Evolutionary conservation across 2,888 invertebrate genomes (phyloP), one percentile per base, ranked within the genome.

Genomic region (Chymomyza fuscimana): DNA sequence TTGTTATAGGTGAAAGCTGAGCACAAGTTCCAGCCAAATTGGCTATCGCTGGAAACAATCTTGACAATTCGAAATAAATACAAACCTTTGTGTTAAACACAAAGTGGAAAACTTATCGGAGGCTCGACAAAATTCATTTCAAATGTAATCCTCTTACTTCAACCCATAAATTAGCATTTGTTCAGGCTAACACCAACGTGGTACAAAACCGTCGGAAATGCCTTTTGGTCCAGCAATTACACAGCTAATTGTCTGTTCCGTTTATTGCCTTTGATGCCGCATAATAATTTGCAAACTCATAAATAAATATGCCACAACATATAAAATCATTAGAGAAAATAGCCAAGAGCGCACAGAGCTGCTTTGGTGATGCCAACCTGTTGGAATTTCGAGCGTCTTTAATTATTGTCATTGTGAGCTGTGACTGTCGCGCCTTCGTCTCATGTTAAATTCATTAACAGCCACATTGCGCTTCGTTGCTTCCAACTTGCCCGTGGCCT

Each of bases 201-300:
- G 12, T 6, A 12, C 12, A 46, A 12, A 46, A 46, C 2, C 12
- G 40, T 12, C 40, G 40, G 40, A 46, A 36, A 65, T 59, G 65
- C 72, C 70, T 74, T 69, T 67, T 66, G 69, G 70, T 54, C 54
- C 50, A 56, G 60, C 77, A 73, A 82, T 76, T 77, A 77, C 52
- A 67, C 65, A 64, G 73, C 70, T 82, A 85, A 82, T 82, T 80
- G 80, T 72, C 72, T 70, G 69, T 22, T 56, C 32, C 60, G n/a
- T 60, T 65, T 66, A 61, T 74, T 74, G 69, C 74, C 78, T 75
- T 73, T 77, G 77, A 78, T 72, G 75, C 63, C 72, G 79, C 72
- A 75, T 78, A 85, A 75, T 78, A 85, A 85, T 80, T 85, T 74
- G 77, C 62, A 73, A 74, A 58, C 82, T 81, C 82, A 82, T 79